Evolutionary conservation across 2,888 invertebrate species (phyloP), one percentile per base, ranked within the genome.

Genomic region (Polymixis lichenea): DNA sequence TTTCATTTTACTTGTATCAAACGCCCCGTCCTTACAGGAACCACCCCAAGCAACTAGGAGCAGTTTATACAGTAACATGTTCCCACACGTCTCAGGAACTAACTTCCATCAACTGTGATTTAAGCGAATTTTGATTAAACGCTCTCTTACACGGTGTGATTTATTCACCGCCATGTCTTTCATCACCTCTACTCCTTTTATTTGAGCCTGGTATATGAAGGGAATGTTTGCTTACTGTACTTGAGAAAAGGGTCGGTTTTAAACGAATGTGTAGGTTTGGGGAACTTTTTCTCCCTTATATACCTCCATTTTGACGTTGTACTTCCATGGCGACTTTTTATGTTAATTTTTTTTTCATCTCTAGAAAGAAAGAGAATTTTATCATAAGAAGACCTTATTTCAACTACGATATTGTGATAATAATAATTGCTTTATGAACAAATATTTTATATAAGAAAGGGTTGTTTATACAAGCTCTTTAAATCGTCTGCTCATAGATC

Each of bases 51-150:
- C 76, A 75, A 78, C 79, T 82, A 84, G 79, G 68, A 87, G 75
- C 85, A 84, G 84, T 84, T 80, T 80, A 86, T 85, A 85, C 78
- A 76, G 85, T 81, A 85, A 80, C 85, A 78, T 79, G 85, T 80
- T 78, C 72, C 86, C 85, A 67, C 88, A 86, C 81, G 78, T 85
- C 81, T 85, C 81, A 76, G 82, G 87, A 86, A 86, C 87, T 87
- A 86, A 87, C 82, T 87, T 87, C 77, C 86, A 86, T 82, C 87
- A 87, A 87, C 88, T 87, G 88, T 88, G 91, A 90, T 90, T 90
- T 88, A 89, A 90, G 86, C 86, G 89, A 90, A 89, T 88, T 89
- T 89, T 89, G 90, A 90, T 90, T 90, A 91, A 89, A 90, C 82
- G 80, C 79, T 83, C 78, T 82, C 84, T 77, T 79, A 85, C 75